Percentiles rank a stretch among this genome's conserved stretches.
Conservation (phyloP, 2,888 invertebrate species). For the Erebia epiphron region DNA sequence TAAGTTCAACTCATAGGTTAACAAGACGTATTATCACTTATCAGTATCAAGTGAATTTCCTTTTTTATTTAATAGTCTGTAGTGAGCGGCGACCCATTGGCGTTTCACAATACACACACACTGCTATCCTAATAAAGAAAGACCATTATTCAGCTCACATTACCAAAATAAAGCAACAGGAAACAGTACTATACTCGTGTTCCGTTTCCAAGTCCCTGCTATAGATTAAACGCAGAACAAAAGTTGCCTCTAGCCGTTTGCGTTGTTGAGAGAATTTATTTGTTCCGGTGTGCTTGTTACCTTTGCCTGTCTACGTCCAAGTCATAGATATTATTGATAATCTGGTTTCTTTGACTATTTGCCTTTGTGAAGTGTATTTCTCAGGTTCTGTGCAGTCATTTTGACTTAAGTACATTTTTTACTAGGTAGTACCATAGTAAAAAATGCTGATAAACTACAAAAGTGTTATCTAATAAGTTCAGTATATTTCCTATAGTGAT, state of each 20-base stretch:
- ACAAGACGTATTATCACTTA: too few species aligned
- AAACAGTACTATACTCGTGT: conserved; percentile 32
- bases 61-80: background rate
- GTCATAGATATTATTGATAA: background rate
- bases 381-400: too few species aligned
- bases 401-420: too few species aligned
- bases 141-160: conserved; percentile 5
- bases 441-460: too few species aligned
- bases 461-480: too few species aligned
- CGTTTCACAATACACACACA: background rate
- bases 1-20: too few species aligned
- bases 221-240: conserved; percentile 36
- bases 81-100: background rate
- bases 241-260: conserved; percentile 18
- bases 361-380: too few species aligned
- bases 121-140: conserved; percentile 17
- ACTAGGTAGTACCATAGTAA: too few species aligned
- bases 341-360: too few species aligned
- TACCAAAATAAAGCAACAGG: conserved; percentile 30
- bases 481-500: too few species aligned
- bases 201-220: conserved; percentile 27
- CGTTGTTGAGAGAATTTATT: conserved; percentile 31
- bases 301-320: conserved; percentile 72
- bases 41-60: too few species aligned
- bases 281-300: conserved; percentile 31